A percentile compares a stretch with the other conserved stretches of the same genome.
Conservation (phyloP, 2,113 vertebrate species). For the Lophius piscatorius region DNA sequence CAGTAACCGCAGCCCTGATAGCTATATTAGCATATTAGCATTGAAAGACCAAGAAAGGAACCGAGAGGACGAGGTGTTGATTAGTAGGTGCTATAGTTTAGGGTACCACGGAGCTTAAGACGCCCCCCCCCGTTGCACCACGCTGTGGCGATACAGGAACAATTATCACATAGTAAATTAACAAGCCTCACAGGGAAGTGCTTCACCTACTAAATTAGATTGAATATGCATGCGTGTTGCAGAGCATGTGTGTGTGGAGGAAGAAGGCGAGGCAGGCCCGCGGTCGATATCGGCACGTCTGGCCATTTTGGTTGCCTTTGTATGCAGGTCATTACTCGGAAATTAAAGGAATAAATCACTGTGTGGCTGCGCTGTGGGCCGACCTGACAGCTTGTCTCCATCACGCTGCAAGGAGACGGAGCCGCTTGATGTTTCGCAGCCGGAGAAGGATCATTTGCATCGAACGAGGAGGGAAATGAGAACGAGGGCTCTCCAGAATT, state of each 20-base stretch:
- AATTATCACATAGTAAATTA: constrained; percentile 64
- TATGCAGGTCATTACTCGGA: constrained; percentile 50
- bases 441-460: constrained; percentile 63
- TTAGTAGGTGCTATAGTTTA: too few species aligned
- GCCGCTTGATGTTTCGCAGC: constrained; percentile 44
- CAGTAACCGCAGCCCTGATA: too few species aligned
- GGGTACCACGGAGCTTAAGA: constrained; percentile 33
- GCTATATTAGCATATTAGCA: too few species aligned
- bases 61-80: too few species aligned
- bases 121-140: constrained; percentile 22
- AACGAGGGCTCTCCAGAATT: constrained; percentile 49
- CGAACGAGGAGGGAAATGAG: constrained; percentile 34
- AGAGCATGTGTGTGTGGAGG: neutral
- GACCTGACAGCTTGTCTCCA: constrained; percentile 59
- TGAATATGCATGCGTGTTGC: constrained; percentile 25
- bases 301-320: neutral
- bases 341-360: constrained; percentile 65
- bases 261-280: neutral
- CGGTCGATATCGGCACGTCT: neutral
- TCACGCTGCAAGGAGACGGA: constrained; percentile 43
- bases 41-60: too few species aligned
- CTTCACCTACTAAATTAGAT: constrained; percentile 33
- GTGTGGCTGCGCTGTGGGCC: constrained; percentile 10
- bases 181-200: constrained; percentile 33
- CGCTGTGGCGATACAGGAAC: constrained; percentile 44